phyloP scores from a whole-genome alignment of 2,888 invertebrate species.

The Synergus itoensis region DNA sequence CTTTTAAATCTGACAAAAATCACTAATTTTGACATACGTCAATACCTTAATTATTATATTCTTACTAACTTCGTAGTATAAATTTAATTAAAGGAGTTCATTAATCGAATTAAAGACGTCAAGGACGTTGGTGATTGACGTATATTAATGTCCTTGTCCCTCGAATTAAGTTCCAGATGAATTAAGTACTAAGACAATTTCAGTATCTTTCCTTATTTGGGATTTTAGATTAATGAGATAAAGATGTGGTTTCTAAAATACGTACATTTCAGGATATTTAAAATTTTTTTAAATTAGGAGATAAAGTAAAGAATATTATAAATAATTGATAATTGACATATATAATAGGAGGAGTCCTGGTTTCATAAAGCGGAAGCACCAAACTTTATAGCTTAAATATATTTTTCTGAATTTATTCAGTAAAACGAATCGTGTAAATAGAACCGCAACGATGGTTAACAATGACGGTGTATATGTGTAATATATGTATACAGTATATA shows the following conservation, averaged over 20 bases:
- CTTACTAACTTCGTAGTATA: not conserved
- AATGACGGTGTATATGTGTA: slow-evolving; percentile 66
- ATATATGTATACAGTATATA: slow-evolving; percentile 29
- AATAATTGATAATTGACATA: too few relatives aligned
- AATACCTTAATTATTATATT: not conserved
- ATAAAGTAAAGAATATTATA: too few relatives aligned
- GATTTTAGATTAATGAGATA: too few relatives aligned
- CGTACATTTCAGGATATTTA: too few relatives aligned
- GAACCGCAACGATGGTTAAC: slow-evolving; percentile 72
- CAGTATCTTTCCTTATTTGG: too few relatives aligned
- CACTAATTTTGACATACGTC: not conserved
- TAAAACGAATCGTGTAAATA: slow-evolving; percentile 71
- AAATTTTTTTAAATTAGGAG: too few relatives aligned
- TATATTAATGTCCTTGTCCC: slow-evolving; percentile 76
- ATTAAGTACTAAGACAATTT: slow-evolving; percentile 63
- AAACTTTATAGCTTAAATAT: slow-evolving; percentile 55
- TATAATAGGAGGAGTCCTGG: not conserved
- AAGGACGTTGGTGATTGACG: slow-evolving; percentile 68
- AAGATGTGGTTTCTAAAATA: too few relatives aligned
- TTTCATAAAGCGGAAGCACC: not conserved
- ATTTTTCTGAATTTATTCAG: slow-evolving; percentile 65
- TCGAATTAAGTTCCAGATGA: slow-evolving; percentile 68
- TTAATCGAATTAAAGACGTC: slow-evolving; percentile 54
- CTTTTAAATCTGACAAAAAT: too few relatives aligned
- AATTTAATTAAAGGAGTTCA: slow-evolving; percentile 12